Evolutionary conservation across 2,797 vertebrate genomes (phyloP).

Genomic region (Nannoperca obscura): DNA sequence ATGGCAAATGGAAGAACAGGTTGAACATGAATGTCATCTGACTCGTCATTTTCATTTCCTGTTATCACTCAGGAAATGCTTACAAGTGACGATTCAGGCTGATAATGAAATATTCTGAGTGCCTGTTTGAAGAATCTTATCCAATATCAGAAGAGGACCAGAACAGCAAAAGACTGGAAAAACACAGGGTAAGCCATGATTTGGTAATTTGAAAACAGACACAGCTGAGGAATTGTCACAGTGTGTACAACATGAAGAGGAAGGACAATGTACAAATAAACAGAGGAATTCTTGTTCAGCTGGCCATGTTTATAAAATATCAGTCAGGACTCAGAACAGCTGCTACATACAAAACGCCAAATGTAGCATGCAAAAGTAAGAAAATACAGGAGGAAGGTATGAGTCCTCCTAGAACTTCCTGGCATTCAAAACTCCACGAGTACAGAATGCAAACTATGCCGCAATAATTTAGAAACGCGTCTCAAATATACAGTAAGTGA

Average conservation of each 20-base stretch:
- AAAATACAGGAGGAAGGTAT: constrained; percentile 23
- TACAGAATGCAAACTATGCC: constrained; percentile 28
- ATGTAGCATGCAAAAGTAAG: constrained; percentile 25
- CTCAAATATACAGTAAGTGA: constrained; percentile 21
- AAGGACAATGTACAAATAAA: not conserved
- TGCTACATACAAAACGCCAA: constrained; percentile 27
- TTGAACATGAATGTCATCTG: constrained; percentile 14
- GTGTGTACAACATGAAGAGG: constrained; percentile 4
- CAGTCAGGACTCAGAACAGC: constrained; percentile 13
- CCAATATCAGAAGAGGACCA: constrained; percentile 22
- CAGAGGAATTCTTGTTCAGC: constrained; percentile 5
- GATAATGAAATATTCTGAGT: constrained; percentile 17
- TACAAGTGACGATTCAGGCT: constrained; percentile 20
- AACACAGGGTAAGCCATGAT: not conserved
- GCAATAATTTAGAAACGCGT: constrained; percentile 7
- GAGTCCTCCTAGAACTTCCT: constrained; percentile 12
- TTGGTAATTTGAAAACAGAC: not conserved
- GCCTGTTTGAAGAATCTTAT: constrained; percentile 10
- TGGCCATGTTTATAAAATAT: constrained; percentile 17
- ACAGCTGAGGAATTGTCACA: constrained; percentile 21
- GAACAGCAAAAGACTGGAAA: constrained; percentile 1
- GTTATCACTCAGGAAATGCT: constrained; percentile 37
- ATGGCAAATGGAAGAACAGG: constrained; percentile 24
- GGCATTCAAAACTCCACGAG: constrained; percentile 29
- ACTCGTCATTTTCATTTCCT: constrained; percentile 38